Evolutionary conservation across 2,888 invertebrate genomes (phyloP), one percentile per base, ranked within the genome.

Genomic region (Bombyx huttoni): DNA sequence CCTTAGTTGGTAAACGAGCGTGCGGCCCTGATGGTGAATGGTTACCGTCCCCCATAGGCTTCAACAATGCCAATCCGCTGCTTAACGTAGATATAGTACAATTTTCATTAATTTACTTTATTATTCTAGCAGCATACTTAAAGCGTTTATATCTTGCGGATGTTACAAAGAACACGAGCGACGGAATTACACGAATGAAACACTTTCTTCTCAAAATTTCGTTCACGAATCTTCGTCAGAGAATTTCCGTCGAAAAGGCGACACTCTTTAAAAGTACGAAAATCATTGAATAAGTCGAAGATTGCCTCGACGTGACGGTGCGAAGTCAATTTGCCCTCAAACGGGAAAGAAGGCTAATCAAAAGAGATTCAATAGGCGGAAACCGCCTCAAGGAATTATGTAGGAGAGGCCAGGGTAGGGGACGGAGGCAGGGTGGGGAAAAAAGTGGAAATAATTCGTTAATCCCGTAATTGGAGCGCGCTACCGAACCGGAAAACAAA

Each of bases 401-500:
- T 54, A 64, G 60, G 64, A 64, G 67, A 56, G 58, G 63, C 56
- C 59, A 57, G 62, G 58, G 58, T 56, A 59, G 47, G 50, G 46
- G 47, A 51, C 60, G 56, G 63, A 67, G 61, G 65, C 54, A 65
- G 61, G 62, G 63, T 58, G 64, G 60, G 62, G 65, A 73, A 82
- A 85, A 88, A 86, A 84, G 85, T 87, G 86, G 86, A 87, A 87
- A 87, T 87, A 89, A 88, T 88, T 87, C 81, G 78, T 85, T 89
- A 89, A 89, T 89, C 82, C 69, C 82, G 86, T 86, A 88, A 84
- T 86, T 85, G 86, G 78, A 77, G 72, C 81, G 74, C 80, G 87
- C 86, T 80, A 89, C 85, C 88, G 89, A 89, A 89, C 89, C 89
- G 89, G 89, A 89, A 88, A 85, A 87, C 87, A 87, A 89, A 88